These are phyloP conservation scores for Aphidius ervi DNA, from an alignment of 1,140 invertebrate genomes.

Conservation along the genomic window DNA sequence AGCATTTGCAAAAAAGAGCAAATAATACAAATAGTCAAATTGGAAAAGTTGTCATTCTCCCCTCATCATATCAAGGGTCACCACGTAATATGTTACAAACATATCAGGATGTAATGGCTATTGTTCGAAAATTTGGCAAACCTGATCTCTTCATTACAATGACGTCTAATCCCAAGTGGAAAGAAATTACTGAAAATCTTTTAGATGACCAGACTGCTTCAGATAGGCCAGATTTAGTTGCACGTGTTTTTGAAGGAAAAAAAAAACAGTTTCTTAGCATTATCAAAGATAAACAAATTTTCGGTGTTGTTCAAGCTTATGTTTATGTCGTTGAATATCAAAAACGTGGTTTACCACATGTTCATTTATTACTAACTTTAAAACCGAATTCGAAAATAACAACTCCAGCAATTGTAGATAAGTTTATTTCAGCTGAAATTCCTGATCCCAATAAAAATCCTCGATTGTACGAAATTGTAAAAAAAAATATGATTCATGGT, in stretches of 20 bases:
- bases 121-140: slow-evolving; percentile 15
- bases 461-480: slow-evolving; percentile 37
- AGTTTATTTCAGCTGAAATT: slow-evolving; percentile 52
- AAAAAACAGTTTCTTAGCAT: background rate
- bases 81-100: slow-evolving; percentile 24
- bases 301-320: slow-evolving; percentile 15
- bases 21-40: slow-evolving; percentile 23
- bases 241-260: slow-evolving; percentile 10
- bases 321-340: slow-evolving; percentile 35
- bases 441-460: slow-evolving; percentile 46
- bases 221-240: slow-evolving; percentile 8
- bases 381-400: slow-evolving; percentile 18
- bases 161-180: slow-evolving; percentile 40
- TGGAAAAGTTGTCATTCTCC: slow-evolving; percentile 26
- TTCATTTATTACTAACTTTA: slow-evolving; percentile 34
- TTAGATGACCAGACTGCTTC: background rate
- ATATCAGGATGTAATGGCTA: slow-evolving; percentile 21
- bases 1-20: slow-evolving; percentile 18
- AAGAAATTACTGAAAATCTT: slow-evolving; percentile 3
- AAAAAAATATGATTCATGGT: slow-evolving; percentile 43
- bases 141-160: slow-evolving; percentile 15
- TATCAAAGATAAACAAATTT: slow-evolving; percentile 12
- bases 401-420: slow-evolving; percentile 31
- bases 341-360: slow-evolving; percentile 18
- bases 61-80: slow-evolving; percentile 22